Evolutionary conservation across 2,113 vertebrate species (phyloP).

Genomic region (Tauraco erythrolophus): DNA sequence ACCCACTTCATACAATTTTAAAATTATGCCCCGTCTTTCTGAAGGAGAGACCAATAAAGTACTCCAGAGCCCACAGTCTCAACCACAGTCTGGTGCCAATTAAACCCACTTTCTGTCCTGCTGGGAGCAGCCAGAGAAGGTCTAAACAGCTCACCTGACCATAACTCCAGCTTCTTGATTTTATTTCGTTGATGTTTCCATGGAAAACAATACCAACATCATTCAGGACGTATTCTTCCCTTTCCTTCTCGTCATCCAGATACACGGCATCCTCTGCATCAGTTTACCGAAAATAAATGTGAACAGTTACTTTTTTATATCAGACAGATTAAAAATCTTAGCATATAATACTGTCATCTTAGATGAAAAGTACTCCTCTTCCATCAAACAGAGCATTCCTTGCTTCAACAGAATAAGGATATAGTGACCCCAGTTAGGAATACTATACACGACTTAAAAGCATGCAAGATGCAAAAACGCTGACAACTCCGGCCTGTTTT

Average conservation of each 20-base stretch:
- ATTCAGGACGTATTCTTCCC: slow-evolving; percentile 90
- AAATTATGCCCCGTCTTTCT: not conserved
- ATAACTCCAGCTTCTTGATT: slow-evolving; percentile 90
- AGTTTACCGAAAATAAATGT: not conserved
- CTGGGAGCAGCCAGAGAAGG: not conserved
- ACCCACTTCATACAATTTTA: slow-evolving; percentile 14
- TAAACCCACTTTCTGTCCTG: not conserved
- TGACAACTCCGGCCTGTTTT: not conserved
- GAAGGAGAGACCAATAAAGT: slow-evolving; percentile 6
- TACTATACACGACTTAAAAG: not conserved
- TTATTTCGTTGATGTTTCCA: slow-evolving; percentile 80
- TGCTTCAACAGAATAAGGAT: not conserved
- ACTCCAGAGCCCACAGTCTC: not conserved
- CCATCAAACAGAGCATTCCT: not conserved
- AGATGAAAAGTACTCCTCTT: not conserved
- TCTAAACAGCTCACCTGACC: slow-evolving; percentile 87
- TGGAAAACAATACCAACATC: slow-evolving; percentile 92
- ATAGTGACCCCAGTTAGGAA: not conserved
- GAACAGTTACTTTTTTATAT: not conserved
- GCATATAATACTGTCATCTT: not conserved
- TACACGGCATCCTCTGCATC: slow-evolving; percentile 88
- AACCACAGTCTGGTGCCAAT: slow-evolving; percentile 23
- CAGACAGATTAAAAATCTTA: not conserved
- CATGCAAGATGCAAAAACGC: slow-evolving; percentile 28
- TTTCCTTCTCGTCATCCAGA: slow-evolving; percentile 85